Base-by-base conservation (phyloP, 1,140 invertebrate genomes). In the Watersipora subatra region DNA sequence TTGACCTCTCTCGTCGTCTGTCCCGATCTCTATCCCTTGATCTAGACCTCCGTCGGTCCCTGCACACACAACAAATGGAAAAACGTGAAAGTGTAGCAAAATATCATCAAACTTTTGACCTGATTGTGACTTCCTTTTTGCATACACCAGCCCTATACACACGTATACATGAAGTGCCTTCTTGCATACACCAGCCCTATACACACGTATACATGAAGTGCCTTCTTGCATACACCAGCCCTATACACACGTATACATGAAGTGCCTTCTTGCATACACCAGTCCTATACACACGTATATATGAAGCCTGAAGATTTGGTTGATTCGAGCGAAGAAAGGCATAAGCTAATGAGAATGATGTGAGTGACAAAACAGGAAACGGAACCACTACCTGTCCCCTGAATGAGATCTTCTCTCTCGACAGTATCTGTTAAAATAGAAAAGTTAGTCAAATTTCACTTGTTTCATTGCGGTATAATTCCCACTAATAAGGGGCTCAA, bases 1-100 rank as follows among this genome's bases (percentile, higher is more conserved):
- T 70, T 34, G 76, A 78, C 29, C 80, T 68, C 62, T 78, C 78
- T 63, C 85, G 89, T 7, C 90, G 78, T 73, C 77, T 71, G 27
- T 76, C 68, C 63, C 76, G 71, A 56, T 78, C 75, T 12, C 77
- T 68, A n/a, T 78, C 76, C 1, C 89, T 83, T 64, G 87, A 88
- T 19, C 77, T 64, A 58, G 76, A 78, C 28, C 77, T 62, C 69
- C 86, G 80, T 25, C 67, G 64, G 55, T 64, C 57, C 2, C 57
- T 64, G n/a, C 59, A 68, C 12, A 57, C 28, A 25, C 73, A 70
- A 65, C 67, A 71, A 19, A 61, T 34, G 17, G 24, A 27, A 66
- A 26, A 46, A 17, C 56, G 56, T 57, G 64, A n/a, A n/a, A n/a
- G n/a, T n/a, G n/a, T n/a, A 28, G 61, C 19, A 56, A 71, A 28